These are phyloP conservation scores for Drosophila koepferae DNA, from an alignment of 2,888 invertebrate species.

Conservation along the genomic window DNA sequence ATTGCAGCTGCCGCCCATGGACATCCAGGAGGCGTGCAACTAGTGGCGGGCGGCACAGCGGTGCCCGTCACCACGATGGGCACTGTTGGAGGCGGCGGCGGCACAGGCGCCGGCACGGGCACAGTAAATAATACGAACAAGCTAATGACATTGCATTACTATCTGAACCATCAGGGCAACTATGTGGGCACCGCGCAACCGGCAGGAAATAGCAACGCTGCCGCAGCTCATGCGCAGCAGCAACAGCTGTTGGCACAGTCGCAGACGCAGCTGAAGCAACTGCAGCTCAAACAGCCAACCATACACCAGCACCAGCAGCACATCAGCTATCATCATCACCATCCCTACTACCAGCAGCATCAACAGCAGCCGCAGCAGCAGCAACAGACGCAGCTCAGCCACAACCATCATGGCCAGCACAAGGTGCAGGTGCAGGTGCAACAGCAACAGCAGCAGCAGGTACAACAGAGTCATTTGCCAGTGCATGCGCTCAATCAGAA, in stretches of 20 bases:
- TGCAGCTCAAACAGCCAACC: constrained; percentile 82
- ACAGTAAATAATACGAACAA: constrained; percentile 61
- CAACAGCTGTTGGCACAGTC: constrained; percentile 79
- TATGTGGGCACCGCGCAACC: constrained; percentile 58
- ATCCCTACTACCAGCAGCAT: constrained; percentile 80
- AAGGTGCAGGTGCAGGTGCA: constrained; percentile 34
- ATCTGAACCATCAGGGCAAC: constrained; percentile 82
- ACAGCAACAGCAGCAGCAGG: constrained; percentile 41
- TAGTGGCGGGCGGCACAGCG: constrained; percentile 39
- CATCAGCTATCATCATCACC: constrained; percentile 76
- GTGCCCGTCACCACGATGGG: constrained; percentile 43
- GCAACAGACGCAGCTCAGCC: constrained; percentile 45
- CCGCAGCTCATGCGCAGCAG: constrained; percentile 47
- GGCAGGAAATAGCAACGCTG: constrained; percentile 19
- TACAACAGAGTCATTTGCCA: constrained; percentile 59
- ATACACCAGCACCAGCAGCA: constrained; percentile 81
- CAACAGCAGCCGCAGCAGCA: constrained; percentile 37
- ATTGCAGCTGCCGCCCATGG: constrained; percentile 70
- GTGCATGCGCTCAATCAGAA: constrained; percentile 82
- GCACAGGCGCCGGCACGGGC: constrained; percentile 26
- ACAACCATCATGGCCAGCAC: constrained; percentile 44
- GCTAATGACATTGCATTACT: constrained; percentile 82
- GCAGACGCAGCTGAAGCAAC: constrained; percentile 80
- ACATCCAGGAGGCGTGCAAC: constrained; percentile 57
- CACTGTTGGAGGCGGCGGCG: constrained; percentile 28